These are phyloP conservation scores for Chloroclysta siterata DNA, from an alignment of 2,888 invertebrate genomes.

Conservation along the genomic window DNA sequence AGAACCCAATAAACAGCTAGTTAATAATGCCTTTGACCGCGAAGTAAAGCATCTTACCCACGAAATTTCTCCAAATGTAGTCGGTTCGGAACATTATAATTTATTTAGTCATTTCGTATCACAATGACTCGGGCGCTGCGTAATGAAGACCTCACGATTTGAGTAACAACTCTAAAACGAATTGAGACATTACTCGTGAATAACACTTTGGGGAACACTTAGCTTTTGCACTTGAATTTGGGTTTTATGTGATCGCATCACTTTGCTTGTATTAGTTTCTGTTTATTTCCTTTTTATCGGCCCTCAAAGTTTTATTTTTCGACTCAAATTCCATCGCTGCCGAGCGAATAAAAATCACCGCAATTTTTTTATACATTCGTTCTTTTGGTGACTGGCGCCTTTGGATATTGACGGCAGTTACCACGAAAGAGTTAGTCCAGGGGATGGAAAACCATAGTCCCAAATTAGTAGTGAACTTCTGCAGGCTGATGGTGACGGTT, in stretches of 20 bases:
- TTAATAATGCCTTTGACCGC: neutral
- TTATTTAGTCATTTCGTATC: constrained; percentile 64
- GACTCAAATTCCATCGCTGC: neutral
- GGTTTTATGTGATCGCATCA: constrained; percentile 17
- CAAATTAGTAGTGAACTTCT: too few species aligned
- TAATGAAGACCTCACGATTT: constrained; percentile 62
- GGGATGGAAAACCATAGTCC: too few species aligned
- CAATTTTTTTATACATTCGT: too few species aligned
- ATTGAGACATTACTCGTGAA: constrained; percentile 25
- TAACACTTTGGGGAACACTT: neutral
- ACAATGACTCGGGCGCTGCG: constrained; percentile 47
- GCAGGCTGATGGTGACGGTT: too few species aligned
- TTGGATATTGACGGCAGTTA: too few species aligned
- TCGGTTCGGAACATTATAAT: constrained; percentile 54
- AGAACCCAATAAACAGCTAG: too few species aligned
- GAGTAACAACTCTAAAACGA: constrained; percentile 46
- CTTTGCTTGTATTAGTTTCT: neutral
- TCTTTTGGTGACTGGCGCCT: too few species aligned
- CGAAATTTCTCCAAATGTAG: constrained; percentile 46
- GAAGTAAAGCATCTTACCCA: constrained; percentile 49
- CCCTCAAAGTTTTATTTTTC: constrained; percentile 3
- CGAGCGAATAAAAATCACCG: too few species aligned
- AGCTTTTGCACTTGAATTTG: constrained; percentile 12
- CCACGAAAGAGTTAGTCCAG: too few species aligned
- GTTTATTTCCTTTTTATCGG: constrained; percentile 4